These are phyloP conservation scores for Sphaeramia orbicularis DNA, from an alignment of 2,797 vertebrate genomes.

Conservation along the genomic window DNA sequence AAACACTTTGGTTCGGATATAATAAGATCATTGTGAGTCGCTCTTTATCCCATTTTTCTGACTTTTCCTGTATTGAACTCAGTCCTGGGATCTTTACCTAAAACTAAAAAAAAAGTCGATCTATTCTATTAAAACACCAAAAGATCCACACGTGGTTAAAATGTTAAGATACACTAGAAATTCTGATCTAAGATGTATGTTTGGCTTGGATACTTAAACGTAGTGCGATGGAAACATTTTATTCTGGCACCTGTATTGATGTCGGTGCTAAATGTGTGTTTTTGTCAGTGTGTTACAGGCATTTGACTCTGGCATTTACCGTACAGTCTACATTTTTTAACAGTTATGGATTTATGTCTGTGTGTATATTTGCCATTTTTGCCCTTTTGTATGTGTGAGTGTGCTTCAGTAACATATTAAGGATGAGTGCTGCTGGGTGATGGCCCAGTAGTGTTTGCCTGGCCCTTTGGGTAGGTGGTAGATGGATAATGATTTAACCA, in stretches of 20 bases:
- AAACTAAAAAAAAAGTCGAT: too few species aligned
- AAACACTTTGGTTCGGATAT: too few species aligned
- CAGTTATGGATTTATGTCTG: slow-evolving; percentile 6
- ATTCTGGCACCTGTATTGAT: background rate
- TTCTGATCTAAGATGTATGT: too few species aligned
- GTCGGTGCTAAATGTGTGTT: slow-evolving; percentile 18
- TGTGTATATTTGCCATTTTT: background rate
- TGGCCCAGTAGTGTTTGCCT: slow-evolving; percentile 76
- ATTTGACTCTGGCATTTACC: slow-evolving; percentile 16
- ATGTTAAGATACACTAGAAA: too few species aligned
- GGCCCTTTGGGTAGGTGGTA: slow-evolving; percentile 71
- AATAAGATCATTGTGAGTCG: too few species aligned
- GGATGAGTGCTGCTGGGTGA: slow-evolving; percentile 52
- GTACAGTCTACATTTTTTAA: slow-evolving; percentile 1
- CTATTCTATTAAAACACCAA: too few species aligned
- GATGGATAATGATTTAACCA: slow-evolving; percentile 86
- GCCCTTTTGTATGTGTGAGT: slow-evolving; percentile 27
- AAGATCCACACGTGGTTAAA: too few species aligned
- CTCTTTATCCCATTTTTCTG: too few species aligned
- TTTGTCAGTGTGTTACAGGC: slow-evolving; percentile 1
- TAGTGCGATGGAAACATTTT: too few species aligned
- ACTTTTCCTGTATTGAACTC: too few species aligned
- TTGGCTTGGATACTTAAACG: too few species aligned
- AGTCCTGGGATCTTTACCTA: too few species aligned
- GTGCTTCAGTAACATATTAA: slow-evolving; percentile 60